phyloP scores from a whole-genome alignment of 2,797 vertebrate genomes.

The Hippoglossus hippoglossus region DNA sequence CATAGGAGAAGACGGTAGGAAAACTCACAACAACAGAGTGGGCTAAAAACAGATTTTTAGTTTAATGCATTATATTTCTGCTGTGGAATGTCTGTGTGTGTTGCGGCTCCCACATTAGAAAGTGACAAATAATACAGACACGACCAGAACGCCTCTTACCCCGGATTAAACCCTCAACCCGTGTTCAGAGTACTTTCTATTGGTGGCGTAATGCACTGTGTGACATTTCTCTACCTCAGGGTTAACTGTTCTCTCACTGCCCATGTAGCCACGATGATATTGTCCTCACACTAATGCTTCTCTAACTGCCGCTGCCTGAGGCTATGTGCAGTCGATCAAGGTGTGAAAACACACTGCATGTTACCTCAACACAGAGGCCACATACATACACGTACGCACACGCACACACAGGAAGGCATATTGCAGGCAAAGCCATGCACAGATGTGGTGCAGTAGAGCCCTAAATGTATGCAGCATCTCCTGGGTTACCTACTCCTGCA shows the following conservation, averaged over 20 bases:
- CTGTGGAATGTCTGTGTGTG: slow-evolving; percentile 5
- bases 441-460: slow-evolving; percentile 44
- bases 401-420: background rate
- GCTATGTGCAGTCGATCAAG: slow-evolving; percentile 30
- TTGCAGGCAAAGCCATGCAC: slow-evolving; percentile 10
- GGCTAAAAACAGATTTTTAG: background rate
- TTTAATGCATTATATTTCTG: background rate
- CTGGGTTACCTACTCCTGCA: slow-evolving; percentile 42
- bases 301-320: slow-evolving; percentile 51
- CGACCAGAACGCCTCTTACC: slow-evolving; percentile 5
- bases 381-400: slow-evolving; percentile 3
- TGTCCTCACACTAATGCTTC: slow-evolving; percentile 50
- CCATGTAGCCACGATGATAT: slow-evolving; percentile 48
- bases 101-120: slow-evolving; percentile 11
- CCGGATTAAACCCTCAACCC: slow-evolving; percentile 17
- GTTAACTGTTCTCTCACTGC: slow-evolving; percentile 42
- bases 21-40: no score
- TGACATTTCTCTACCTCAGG: slow-evolving; percentile 47
- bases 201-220: slow-evolving; percentile 44
- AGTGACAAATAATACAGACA: slow-evolving; percentile 3
- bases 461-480: slow-evolving; percentile 44
- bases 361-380: slow-evolving; percentile 10
- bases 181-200: slow-evolving; percentile 22
- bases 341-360: slow-evolving; percentile 51
- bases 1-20: no score